These are phyloP conservation scores for Heliconius melpomene DNA, from an alignment of 1,140 invertebrate species.

Conservation along the genomic window DNA sequence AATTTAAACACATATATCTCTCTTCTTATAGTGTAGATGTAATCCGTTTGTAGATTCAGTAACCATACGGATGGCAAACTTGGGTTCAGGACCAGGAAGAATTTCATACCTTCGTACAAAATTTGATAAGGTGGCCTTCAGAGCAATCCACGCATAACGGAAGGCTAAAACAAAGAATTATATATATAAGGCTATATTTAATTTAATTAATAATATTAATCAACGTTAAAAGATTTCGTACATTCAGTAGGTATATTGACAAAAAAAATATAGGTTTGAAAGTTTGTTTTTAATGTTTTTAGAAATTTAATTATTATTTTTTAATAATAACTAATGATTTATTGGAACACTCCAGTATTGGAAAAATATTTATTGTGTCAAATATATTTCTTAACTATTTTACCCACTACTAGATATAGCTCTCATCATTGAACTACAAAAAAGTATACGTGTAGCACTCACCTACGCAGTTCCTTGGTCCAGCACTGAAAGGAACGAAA, in stretches of 20 bases:
- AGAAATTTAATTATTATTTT: no score
- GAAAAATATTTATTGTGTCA: no score
- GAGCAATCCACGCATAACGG: slow-evolving; percentile 49
- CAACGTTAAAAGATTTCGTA: no score
- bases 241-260: no score
- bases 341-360: no score
- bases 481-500: slow-evolving; percentile 30
- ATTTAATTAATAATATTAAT: no score
- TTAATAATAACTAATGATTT: no score
- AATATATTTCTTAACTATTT: no score
- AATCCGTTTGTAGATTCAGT: slow-evolving; percentile 44
- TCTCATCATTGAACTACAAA: not conserved
- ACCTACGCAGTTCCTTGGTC: slow-evolving; percentile 52
- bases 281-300: no score
- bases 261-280: no score
- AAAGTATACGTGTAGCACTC: slow-evolving; percentile 7
- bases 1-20: slow-evolving; percentile 17
- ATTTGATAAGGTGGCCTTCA: slow-evolving; percentile 54
- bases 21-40: slow-evolving; percentile 29
- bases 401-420: no score
- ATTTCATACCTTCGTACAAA: slow-evolving; percentile 52
- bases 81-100: slow-evolving; percentile 45
- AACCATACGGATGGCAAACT: slow-evolving; percentile 50
- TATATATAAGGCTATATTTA: no score
- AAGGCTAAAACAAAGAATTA: slow-evolving; percentile 47